Conservation (phyloP, 2,113 vertebrate genomes). For the Chaetodon auriga region DNA sequence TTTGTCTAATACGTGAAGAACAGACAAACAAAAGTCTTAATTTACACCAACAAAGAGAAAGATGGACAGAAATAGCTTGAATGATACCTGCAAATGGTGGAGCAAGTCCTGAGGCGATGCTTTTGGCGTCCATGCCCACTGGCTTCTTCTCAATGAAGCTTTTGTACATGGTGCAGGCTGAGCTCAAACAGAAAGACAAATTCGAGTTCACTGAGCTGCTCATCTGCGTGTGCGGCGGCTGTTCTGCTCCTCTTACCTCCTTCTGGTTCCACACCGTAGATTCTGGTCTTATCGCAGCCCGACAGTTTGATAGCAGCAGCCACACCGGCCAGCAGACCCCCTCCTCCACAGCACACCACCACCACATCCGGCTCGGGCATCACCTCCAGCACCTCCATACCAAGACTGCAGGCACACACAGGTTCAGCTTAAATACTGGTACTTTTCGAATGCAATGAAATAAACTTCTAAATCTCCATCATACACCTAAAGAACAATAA, state of each 20-base stretch:
- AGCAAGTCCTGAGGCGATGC: conserved; percentile 84
- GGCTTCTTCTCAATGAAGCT: conserved; percentile 84
- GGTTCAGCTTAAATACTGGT: not conserved
- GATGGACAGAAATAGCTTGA: not conserved
- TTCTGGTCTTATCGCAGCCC: conserved; percentile 76
- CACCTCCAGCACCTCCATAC: conserved; percentile 84
- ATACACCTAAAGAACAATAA: too few species aligned
- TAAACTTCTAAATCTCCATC: too few species aligned
- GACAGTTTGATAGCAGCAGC: conserved; percentile 84
- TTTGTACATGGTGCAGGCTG: conserved; percentile 86
- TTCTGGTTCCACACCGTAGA: conserved; percentile 86
- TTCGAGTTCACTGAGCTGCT: not conserved
- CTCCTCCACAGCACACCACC: conserved; percentile 85
- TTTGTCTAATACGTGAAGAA: not conserved
- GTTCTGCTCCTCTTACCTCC: conserved; percentile 74
- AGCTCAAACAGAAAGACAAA: conserved; percentile 22
- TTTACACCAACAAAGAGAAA: not conserved
- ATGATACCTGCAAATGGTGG: conserved; percentile 84
- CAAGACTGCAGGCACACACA: conserved; percentile 67
- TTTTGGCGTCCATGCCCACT: conserved; percentile 82
- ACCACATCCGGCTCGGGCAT: conserved; percentile 80
- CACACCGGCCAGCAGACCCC: conserved; percentile 83
- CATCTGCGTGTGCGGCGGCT: accelerated
- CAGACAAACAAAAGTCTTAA: not conserved
- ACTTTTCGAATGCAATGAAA: too few species aligned